Base-by-base conservation (phyloP, 2,888 invertebrate genomes). In the Agrochola lychnidis region DNA sequence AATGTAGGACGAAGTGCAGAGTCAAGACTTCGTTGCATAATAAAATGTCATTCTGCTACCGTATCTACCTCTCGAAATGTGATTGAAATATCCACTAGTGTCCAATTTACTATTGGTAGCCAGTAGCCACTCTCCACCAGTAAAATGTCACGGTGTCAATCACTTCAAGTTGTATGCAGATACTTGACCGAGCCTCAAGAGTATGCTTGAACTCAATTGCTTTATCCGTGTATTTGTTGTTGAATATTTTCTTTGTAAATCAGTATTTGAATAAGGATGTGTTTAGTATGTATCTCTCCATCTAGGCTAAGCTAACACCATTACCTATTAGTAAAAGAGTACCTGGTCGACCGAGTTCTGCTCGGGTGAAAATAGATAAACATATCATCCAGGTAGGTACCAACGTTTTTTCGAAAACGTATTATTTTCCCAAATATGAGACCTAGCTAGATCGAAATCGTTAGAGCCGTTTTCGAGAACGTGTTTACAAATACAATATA, bases 91-190 rank as follows among this genome's bases (percentile, higher is more conserved):
- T 84, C 56, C 14, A 78, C 57, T 9, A 74, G 7, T 84, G 70
- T 68, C 14, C 59, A 84, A 81, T 76, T 67, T 64, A 57, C 30
- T 57, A 66, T 57, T 62, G n/a, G 64, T 40, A 64, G 36, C 42
- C 70, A 66, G 30, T 61, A 48, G 30, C 64, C 61, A 71, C 62
- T 84, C 63, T 56, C 62, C 59, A 63, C n/a, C 81, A 53, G 64
- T 57, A 70, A 80, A 82, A 82, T 84, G 85, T 76, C 85, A 82
- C 76, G 82, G 76, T 76, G 72, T 70, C 81, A 76, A 70, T 63
- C 57, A 36, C 73, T 69, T 70, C 19, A 70, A 73, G 53, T 42
- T 67, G 68, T 84, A 57, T 61, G 57, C n/a, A 69, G 63, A 75
- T 25, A 76, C 85, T 81, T 84, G 71, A 82, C 70, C 63, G 61